Percentiles rank a stretch among this genome's conserved stretches.
These are phyloP conservation scores for Abrostola tripartita DNA, from an alignment of 2,888 invertebrate species.

Conservation along the genomic window DNA sequence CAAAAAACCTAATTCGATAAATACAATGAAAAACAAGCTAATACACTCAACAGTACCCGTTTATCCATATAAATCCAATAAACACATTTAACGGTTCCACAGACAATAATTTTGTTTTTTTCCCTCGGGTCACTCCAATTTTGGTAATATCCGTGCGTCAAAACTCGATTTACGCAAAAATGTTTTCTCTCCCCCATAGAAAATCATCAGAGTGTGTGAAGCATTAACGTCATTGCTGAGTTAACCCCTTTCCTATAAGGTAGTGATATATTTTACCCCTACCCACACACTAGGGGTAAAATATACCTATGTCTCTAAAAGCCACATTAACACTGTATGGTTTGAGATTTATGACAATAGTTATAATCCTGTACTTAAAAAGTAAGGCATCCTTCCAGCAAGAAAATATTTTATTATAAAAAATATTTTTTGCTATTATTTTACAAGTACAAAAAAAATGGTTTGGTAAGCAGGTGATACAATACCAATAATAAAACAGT, in stretches of 20 bases:
- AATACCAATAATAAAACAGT: constrained; percentile 22
- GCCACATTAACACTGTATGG: neutral
- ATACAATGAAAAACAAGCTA: constrained; percentile 48
- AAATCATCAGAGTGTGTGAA: constrained; percentile 74
- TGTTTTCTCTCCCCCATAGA: constrained; percentile 68
- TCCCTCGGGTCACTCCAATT: constrained; percentile 83
- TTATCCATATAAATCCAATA: constrained; percentile 76
- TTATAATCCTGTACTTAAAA: neutral
- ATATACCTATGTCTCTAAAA: constrained; percentile 13
- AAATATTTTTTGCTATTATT: neutral
- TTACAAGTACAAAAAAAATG: neutral
- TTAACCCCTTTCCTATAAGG: constrained; percentile 57
- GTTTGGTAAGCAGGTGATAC: constrained; percentile 12
- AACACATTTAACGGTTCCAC: constrained; percentile 75
- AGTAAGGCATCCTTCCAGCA: too few relatives aligned
- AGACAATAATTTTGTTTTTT: constrained; percentile 78
- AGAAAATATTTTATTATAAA: neutral
- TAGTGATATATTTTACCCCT: constrained; percentile 43
- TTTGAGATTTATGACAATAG: constrained; percentile 7
- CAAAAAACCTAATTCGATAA: constrained; percentile 29
- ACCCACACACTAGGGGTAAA: constrained; percentile 26
- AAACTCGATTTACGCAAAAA: constrained; percentile 84
- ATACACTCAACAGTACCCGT: constrained; percentile 66
- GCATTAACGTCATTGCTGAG: constrained; percentile 74
- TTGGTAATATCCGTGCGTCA: constrained; percentile 77